These are phyloP conservation scores for Mormyrops boulengeri DNA, from an alignment of 2,797 vertebrate genomes.

Conservation along the genomic window DNA sequence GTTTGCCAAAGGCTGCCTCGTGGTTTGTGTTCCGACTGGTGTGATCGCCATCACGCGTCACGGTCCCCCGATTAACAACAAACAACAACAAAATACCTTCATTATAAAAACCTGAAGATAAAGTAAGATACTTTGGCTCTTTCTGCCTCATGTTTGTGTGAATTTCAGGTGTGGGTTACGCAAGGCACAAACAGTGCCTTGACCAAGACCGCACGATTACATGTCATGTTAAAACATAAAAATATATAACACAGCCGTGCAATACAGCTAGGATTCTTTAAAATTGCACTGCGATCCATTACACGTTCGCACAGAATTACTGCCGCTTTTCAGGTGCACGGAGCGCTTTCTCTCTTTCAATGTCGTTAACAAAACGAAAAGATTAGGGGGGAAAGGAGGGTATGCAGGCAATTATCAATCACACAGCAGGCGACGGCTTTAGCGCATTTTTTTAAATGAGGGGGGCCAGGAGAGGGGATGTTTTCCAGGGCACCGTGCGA, in stretches of 20 bases:
- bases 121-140: neutral
- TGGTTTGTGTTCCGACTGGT: slow-evolving; percentile 32
- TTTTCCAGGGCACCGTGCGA: neutral
- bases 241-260: neutral
- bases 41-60: slow-evolving; percentile 22
- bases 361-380: slow-evolving; percentile 38
- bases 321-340: neutral
- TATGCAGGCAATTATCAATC: slow-evolving; percentile 37
- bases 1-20: slow-evolving; percentile 51
- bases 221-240: neutral
- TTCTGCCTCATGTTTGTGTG: neutral
- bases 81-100: neutral
- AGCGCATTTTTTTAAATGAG: slow-evolving; percentile 3
- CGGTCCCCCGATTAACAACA: neutral
- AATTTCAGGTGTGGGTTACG: neutral
- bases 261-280: neutral
- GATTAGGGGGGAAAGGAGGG: slow-evolving; percentile 42
- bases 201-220: neutral
- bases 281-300: neutral
- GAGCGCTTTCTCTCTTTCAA: slow-evolving; percentile 26
- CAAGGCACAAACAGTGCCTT: neutral
- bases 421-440: slow-evolving; percentile 1
- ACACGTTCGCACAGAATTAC: neutral
- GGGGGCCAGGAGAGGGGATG: neutral
- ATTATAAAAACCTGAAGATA: neutral